Percentiles rank a stretch among this genome's conserved stretches.
These are phyloP conservation scores for fruit fly (Drosophila melanogaster) DNA, from an alignment of 1,140 invertebrate species.

Conservation along the genomic window DNA sequence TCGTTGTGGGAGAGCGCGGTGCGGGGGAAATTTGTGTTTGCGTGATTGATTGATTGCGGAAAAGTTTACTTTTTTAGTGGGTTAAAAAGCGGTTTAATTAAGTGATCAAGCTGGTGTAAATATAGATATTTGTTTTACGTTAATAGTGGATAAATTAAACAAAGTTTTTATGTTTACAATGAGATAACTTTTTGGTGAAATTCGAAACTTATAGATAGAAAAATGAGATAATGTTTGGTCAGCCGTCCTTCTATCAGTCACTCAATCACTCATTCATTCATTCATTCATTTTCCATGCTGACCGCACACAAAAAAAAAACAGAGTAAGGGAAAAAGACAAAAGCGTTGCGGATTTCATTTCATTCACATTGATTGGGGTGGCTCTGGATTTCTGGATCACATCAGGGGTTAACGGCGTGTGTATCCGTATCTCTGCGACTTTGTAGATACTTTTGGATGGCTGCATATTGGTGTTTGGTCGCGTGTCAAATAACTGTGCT, in stretches of 20 bases:
- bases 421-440: slow-evolving; percentile 28
- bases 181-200: not conserved
- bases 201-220: not conserved
- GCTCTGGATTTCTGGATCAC: slow-evolving; percentile 10
- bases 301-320: slow-evolving; percentile 11
- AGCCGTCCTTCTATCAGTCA: slow-evolving; percentile 15
- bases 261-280: slow-evolving; percentile 33
- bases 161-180: no score
- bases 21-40: not conserved
- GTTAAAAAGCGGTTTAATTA: slow-evolving; percentile 8
- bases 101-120: not conserved
- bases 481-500: slow-evolving; percentile 73
- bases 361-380: slow-evolving; percentile 42
- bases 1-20: no score
- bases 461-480: slow-evolving; percentile 35
- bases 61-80: slow-evolving; percentile 28
- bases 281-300: slow-evolving; percentile 31
- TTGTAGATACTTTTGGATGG: slow-evolving; percentile 31
- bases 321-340: not conserved
- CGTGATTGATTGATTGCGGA: slow-evolving; percentile 32
- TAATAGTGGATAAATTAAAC: no score
- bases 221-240: slow-evolving; percentile 12
- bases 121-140: no score
- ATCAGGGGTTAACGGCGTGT: slow-evolving; percentile 18
- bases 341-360: slow-evolving; percentile 20